Evolutionary conservation across 2,797 vertebrate species (phyloP).

Genomic region (Schizopygopsis pylzovi): DNA sequence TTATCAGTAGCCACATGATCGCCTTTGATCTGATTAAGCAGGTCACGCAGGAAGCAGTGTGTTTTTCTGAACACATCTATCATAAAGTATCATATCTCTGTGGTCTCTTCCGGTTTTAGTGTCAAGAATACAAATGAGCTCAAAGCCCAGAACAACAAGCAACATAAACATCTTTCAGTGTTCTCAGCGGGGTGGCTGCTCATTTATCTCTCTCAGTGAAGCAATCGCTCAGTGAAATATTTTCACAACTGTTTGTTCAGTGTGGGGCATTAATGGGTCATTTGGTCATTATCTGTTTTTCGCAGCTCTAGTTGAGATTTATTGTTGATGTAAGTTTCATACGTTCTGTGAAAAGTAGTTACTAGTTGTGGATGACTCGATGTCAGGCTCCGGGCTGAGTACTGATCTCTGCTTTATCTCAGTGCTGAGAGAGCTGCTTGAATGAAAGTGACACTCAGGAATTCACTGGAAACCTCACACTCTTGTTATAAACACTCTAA

Average conservation of each 20-base stretch:
- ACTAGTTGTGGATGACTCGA: constrained; percentile 18
- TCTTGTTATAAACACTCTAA: constrained; percentile 4
- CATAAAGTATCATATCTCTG: constrained; percentile 58
- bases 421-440: constrained; percentile 8
- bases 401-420: constrained; percentile 27
- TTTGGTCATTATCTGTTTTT: constrained; percentile 28
- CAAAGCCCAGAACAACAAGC: constrained; percentile 36
- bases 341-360: constrained; percentile 16
- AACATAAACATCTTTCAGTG: constrained; percentile 43
- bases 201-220: constrained; percentile 35
- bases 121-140: constrained; percentile 57
- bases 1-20: constrained; percentile 49
- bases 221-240: constrained; percentile 27
- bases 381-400: constrained; percentile 24
- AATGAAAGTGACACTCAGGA: constrained; percentile 1
- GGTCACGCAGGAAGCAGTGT: constrained; percentile 40
- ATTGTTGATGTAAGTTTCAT: constrained; percentile 3
- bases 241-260: constrained; percentile 40
- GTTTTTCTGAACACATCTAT: constrained; percentile 48
- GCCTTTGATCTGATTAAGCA: constrained; percentile 54
- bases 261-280: constrained; percentile 23
- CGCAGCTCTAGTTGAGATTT: constrained; percentile 4
- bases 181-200: constrained; percentile 27
- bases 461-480: not conserved
- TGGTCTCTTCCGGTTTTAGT: constrained; percentile 41